These are phyloP conservation scores for Scrobipalpa costella DNA, from an alignment of 2,888 invertebrate species.

Conservation along the genomic window DNA sequence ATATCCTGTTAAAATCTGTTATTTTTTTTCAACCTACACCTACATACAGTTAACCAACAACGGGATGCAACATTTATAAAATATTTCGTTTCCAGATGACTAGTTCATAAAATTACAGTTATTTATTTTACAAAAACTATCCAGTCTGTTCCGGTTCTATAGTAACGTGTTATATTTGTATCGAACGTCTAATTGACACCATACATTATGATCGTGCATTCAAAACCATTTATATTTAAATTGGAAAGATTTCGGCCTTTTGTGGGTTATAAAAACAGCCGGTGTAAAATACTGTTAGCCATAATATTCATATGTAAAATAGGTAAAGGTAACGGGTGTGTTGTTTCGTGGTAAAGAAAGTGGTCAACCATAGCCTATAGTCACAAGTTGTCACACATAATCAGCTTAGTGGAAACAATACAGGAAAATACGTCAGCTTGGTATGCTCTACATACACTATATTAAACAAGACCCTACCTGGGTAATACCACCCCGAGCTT, in stretches of 20 bases:
- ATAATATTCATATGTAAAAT: constrained; percentile 26
- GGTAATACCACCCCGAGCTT: neutral
- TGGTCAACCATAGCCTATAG: constrained; percentile 11
- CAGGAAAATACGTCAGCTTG: neutral
- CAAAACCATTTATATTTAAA: constrained; percentile 16
- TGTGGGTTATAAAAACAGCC: constrained; percentile 1
- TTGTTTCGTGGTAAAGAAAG: constrained; percentile 11
- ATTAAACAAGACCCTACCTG: neutral
- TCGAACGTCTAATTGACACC: constrained; percentile 8
- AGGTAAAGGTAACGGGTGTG: constrained; percentile 25
- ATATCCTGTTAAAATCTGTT: too few relatives aligned
- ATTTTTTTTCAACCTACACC: too few relatives aligned
- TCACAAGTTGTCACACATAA: constrained; percentile 4
- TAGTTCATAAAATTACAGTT: constrained; percentile 12
- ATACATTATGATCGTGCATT: constrained; percentile 4
- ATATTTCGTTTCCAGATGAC: neutral
- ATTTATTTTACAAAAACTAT: neutral
- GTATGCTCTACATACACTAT: neutral
- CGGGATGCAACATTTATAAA: neutral
- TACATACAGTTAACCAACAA: too few relatives aligned
- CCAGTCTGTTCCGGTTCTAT: constrained; percentile 3
- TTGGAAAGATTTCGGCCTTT: neutral
- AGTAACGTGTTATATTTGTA: constrained; percentile 3
- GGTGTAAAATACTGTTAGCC: constrained; percentile 23
- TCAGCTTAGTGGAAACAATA: neutral